A percentile compares a stretch with the other conserved stretches of the same genome.
phyloP scores from a whole-genome alignment of 2,888 invertebrate species.

The Andricus curvator region DNA sequence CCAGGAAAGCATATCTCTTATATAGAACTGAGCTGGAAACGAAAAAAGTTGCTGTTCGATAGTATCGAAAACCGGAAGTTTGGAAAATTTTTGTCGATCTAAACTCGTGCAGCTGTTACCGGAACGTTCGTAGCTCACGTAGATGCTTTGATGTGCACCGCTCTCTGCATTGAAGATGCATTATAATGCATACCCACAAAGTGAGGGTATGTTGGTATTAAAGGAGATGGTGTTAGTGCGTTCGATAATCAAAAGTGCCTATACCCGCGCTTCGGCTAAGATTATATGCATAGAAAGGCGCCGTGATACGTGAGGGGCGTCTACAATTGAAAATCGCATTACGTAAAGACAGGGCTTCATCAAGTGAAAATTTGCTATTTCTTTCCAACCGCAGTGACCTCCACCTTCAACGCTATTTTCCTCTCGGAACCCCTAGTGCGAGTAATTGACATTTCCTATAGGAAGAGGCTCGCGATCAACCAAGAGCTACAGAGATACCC shows the following conservation, averaged over 20 bases:
- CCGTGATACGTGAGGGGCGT: slow-evolving; percentile 71
- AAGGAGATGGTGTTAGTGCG: slow-evolving; percentile 58
- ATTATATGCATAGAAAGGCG: slow-evolving; percentile 73
- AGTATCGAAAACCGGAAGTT: slow-evolving; percentile 1
- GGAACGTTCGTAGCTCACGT: slow-evolving; percentile 59
- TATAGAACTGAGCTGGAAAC: not conserved
- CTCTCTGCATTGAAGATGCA: slow-evolving; percentile 72
- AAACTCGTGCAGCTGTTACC: slow-evolving; percentile 24
- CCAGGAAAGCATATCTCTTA: no score
- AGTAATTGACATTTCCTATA: not conserved
- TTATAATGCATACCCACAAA: slow-evolving; percentile 72
- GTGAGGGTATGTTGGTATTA: slow-evolving; percentile 66
- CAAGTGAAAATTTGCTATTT: slow-evolving; percentile 64
- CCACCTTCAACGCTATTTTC: slow-evolving; percentile 35
- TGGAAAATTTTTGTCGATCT: not conserved
- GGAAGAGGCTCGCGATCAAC: not conserved
- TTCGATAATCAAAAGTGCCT: slow-evolving; percentile 72
- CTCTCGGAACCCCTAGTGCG: not conserved
- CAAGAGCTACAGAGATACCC: no score
- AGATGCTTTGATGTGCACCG: slow-evolving; percentile 74
- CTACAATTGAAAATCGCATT: slow-evolving; percentile 71
- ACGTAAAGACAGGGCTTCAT: slow-evolving; percentile 62
- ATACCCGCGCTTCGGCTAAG: slow-evolving; percentile 51
- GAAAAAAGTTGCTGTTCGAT: not conserved
- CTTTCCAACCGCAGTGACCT: slow-evolving; percentile 52